Evolutionary conservation across 2,888 invertebrate genomes (phyloP).

Genomic region (Myopa tessellatipennis): DNA sequence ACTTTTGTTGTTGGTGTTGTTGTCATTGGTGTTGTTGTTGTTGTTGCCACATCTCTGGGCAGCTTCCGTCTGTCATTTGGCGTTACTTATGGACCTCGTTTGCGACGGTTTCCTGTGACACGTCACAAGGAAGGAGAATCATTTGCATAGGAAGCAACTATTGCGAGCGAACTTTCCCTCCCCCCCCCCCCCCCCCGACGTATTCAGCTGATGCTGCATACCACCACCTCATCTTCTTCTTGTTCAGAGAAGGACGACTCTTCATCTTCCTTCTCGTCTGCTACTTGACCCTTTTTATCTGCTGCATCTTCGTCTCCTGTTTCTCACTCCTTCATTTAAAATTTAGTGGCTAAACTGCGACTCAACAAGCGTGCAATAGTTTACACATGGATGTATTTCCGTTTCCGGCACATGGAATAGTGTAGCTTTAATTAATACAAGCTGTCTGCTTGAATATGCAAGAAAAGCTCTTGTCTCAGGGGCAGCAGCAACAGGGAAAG

Average conservation of each 20-base stretch:
- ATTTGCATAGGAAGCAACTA: slow-evolving; percentile 36
- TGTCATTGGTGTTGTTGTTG: neutral
- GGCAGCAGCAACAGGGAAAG: too few relatives aligned
- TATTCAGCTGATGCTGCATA: neutral
- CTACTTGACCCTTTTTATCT: neutral
- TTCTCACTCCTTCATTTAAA: neutral
- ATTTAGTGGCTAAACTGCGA: slow-evolving; percentile 17
- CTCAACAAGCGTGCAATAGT: slow-evolving; percentile 35
- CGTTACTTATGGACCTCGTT: slow-evolving; percentile 48
- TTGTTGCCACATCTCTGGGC: slow-evolving; percentile 14
- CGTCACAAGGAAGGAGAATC: neutral
- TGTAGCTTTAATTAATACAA: slow-evolving; percentile 36
- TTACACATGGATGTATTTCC: slow-evolving; percentile 38
- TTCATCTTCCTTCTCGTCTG: neutral
- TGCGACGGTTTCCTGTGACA: slow-evolving; percentile 36
- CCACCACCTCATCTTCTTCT: neutral
- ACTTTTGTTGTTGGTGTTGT: neutral
- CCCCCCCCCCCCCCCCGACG: neutral
- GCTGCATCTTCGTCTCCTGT: neutral
- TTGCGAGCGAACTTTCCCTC: neutral
- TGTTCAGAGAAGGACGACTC: neutral
- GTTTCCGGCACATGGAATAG: slow-evolving; percentile 33
- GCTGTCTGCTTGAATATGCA: too few relatives aligned
- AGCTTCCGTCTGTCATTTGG: slow-evolving; percentile 50
- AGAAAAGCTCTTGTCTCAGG: too few relatives aligned